Percentiles rank a stretch among this genome's conserved stretches.
Conservation (phyloP, 2,797 vertebrate species). For the Myripristis jacobus region DNA sequence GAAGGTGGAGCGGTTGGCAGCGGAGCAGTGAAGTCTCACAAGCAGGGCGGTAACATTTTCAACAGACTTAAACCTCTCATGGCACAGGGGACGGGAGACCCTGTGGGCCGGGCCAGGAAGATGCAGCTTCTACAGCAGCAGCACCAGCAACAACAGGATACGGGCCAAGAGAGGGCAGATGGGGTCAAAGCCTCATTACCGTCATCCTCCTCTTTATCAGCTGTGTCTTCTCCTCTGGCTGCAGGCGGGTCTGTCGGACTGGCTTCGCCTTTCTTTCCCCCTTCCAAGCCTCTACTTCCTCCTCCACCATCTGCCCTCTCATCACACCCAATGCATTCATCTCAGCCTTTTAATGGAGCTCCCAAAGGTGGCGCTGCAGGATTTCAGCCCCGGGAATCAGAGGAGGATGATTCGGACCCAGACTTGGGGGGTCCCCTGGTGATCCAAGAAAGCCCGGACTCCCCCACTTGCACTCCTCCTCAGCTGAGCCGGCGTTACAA, state of each 20-base stretch:
- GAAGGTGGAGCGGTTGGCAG: constrained; percentile 63
- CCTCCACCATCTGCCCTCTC: constrained; percentile 74
- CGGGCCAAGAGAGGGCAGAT: constrained; percentile 75
- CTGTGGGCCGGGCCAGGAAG: constrained; percentile 83
- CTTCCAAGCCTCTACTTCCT: constrained; percentile 79
- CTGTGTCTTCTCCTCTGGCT: constrained; percentile 68
- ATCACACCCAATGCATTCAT: constrained; percentile 77
- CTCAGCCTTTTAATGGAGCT: constrained; percentile 83
- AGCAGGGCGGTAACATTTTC: constrained; percentile 84
- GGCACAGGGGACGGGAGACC: constrained; percentile 83
- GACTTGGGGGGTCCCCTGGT: constrained; percentile 81
- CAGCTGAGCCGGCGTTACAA: constrained; percentile 82
- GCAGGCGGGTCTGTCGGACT: constrained; percentile 72
- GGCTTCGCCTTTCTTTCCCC: constrained; percentile 80
- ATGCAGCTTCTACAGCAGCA: constrained; percentile 86
- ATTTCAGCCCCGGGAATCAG: constrained; percentile 77
- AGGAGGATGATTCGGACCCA: constrained; percentile 72
- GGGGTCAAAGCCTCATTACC: constrained; percentile 77
- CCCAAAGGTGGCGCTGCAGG: constrained; percentile 71
- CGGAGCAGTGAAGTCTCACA: constrained; percentile 75
- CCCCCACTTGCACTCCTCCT: constrained; percentile 77
- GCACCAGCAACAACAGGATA: constrained; percentile 84
- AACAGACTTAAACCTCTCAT: constrained; percentile 87
- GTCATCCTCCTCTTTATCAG: constrained; percentile 66
- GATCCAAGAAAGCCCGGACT: constrained; percentile 83